phyloP scores from a whole-genome alignment of 2,797 vertebrate species.

The Halcyon chelicuti region DNA sequence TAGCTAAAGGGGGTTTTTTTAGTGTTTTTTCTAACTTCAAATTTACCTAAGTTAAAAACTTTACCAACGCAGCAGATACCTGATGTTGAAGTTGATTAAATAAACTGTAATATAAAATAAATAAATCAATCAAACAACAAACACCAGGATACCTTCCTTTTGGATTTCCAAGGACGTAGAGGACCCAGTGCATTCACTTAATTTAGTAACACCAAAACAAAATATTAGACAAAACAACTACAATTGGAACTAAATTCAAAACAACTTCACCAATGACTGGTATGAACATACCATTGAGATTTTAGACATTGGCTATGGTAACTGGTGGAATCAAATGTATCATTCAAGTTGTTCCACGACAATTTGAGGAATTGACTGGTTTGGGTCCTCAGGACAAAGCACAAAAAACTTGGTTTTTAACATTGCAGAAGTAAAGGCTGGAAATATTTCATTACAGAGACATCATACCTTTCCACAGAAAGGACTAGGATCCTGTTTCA shows the following conservation, averaged over 20 bases:
- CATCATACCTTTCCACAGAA: neutral
- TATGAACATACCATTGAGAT: neutral
- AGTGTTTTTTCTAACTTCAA: neutral
- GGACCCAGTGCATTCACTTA: neutral
- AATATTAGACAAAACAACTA: neutral
- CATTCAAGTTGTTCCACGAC: neutral
- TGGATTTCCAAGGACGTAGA: neutral
- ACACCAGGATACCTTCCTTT: neutral
- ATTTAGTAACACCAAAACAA: neutral
- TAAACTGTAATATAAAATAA: neutral
- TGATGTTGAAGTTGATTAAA: neutral
- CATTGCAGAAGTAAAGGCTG: neutral
- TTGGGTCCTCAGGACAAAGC: neutral
- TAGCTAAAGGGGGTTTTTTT: neutral
- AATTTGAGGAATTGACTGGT: neutral
- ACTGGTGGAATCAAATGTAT: neutral
- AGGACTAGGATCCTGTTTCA: neutral
- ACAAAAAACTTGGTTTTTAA: neutral
- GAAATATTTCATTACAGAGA: conserved; percentile 5
- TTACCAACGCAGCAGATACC: neutral
- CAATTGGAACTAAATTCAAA: neutral
- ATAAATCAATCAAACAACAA: neutral
- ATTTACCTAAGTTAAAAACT: neutral
- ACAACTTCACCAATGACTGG: neutral
- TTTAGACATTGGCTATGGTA: neutral